Conservation (phyloP, 2,888 invertebrate genomes). For the Lithophane socia region DNA sequence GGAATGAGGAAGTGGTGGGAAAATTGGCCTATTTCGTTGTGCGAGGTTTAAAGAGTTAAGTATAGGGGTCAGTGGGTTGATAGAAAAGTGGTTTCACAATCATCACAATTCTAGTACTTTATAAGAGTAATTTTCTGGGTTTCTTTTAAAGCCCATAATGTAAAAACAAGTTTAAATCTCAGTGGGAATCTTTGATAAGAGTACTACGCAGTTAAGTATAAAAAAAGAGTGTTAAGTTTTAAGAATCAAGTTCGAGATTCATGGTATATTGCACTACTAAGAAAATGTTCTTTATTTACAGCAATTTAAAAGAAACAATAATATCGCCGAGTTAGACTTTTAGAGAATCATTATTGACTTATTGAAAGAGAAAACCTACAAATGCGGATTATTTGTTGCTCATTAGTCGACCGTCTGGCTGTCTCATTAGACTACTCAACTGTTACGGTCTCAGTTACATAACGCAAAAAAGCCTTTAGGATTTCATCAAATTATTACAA, state of each 20-base stretch:
- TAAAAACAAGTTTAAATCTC: not conserved
- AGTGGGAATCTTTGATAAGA: not conserved
- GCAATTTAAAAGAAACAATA: constrained; percentile 12
- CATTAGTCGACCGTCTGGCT: constrained; percentile 40
- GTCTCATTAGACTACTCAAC: constrained; percentile 13
- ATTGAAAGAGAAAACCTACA: constrained; percentile 43
- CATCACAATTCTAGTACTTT: not conserved
- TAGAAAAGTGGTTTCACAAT: not conserved
- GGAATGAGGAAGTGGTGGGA: constrained; percentile 50
- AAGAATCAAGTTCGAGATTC: not conserved
- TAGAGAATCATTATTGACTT: constrained; percentile 15
- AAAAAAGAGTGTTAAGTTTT: not conserved
- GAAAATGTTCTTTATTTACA: not conserved
- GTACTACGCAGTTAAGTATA: no score
- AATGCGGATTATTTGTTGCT: constrained; percentile 52
- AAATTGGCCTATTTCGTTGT: constrained; percentile 36
- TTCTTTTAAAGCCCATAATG: no score
- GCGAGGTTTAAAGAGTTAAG: constrained; percentile 35
- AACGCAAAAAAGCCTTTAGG: constrained; percentile 22
- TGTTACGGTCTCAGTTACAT: constrained; percentile 40
- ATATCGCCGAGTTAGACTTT: constrained; percentile 1
- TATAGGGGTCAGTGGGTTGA: constrained; percentile 35
- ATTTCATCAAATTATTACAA: constrained; percentile 31
- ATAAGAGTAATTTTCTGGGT: no score
- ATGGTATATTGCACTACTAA: not conserved